A percentile compares a stretch with the other conserved stretches of the same genome.
phyloP scores from a whole-genome alignment of 2,113 vertebrate species.

The Hassar affinis region DNA sequence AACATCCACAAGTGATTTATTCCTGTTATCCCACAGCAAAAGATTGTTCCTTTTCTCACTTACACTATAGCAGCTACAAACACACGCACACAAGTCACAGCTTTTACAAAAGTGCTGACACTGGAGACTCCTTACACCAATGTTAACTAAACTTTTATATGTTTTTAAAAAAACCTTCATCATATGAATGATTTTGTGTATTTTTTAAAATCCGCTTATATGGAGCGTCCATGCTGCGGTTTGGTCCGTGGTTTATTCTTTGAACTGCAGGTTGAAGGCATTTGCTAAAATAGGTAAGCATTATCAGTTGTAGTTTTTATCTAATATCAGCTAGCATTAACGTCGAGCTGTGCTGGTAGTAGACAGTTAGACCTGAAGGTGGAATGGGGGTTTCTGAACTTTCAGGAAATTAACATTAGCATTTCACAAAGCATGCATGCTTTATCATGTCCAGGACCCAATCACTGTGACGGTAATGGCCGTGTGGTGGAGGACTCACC shows the following conservation, averaged over 20 bases:
- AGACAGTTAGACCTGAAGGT: not conserved
- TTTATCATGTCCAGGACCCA: not conserved
- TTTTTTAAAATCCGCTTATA: no score
- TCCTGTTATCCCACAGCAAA: not conserved
- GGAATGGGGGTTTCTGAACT: not conserved
- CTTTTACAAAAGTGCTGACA: no score
- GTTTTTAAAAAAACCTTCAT: not conserved
- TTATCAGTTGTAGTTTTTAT: not conserved
- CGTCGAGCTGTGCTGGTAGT: not conserved
- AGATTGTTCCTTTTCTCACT: no score
- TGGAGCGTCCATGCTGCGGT: no score
- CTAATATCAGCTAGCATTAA: not conserved
- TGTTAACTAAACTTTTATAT: not conserved
- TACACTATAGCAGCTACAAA: no score
- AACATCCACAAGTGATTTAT: not conserved
- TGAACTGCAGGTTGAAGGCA: not conserved
- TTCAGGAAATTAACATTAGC: not conserved
- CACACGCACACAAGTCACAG: no score
- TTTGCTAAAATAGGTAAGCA: not conserved
- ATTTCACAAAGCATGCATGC: no score
- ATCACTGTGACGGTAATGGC: not conserved
- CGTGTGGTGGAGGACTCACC: conserved; percentile 72
- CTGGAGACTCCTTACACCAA: no score
- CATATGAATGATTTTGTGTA: no score
- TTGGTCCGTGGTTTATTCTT: not conserved